Conservation (phyloP, 2,113 vertebrate genomes). For the Lasiurus cinereus region DNA sequence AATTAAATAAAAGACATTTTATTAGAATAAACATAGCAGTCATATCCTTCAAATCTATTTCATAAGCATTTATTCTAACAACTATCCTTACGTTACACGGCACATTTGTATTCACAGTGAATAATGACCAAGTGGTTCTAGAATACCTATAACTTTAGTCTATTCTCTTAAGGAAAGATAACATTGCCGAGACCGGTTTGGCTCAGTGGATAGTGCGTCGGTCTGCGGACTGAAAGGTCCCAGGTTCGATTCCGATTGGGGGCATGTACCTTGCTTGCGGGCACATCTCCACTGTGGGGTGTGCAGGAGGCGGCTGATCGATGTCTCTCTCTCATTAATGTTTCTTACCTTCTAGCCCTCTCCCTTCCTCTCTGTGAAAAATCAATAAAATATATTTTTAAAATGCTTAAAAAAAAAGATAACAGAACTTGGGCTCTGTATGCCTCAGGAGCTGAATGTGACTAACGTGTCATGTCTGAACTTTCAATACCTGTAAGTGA, state of each 20-base stretch:
- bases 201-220: no score
- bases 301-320: no score
- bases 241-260: no score
- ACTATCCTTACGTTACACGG: background rate
- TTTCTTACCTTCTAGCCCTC: no score
- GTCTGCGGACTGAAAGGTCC: no score
- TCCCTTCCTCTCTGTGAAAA: no score
- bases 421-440: background rate
- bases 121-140: background rate
- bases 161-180: background rate
- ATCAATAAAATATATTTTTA: no score
- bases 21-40: slow-evolving; percentile 5
- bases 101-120: background rate
- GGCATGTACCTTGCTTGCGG: no score
- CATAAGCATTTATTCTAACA: slow-evolving; percentile 16
- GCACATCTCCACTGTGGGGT: no score
- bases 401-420: background rate
- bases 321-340: no score
- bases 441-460: slow-evolving; percentile 8
- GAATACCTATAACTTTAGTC: background rate
- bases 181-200: background rate
- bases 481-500: background rate
- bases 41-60: background rate
- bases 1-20: background rate
- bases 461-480: background rate